Base-by-base conservation (phyloP, 2,888 invertebrate genomes). In the Acrocera orbiculus region DNA sequence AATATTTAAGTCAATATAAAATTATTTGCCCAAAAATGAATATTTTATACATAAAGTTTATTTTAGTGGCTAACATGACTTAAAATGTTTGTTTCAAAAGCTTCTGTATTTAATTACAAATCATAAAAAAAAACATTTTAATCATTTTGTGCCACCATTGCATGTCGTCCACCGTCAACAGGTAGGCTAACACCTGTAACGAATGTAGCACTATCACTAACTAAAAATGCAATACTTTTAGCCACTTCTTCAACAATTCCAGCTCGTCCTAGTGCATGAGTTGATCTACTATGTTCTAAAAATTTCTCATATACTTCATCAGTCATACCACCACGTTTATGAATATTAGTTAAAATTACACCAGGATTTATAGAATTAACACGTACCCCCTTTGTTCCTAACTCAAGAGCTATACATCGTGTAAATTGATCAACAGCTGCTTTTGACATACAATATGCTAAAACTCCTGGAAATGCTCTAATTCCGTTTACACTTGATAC, bases 361-460 rank as follows among this genome's bases (percentile, higher is more conserved):
- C 93, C 95, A 24, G 93, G 93, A 59, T 89, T 89, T 0, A 92
- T 87, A 33, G 80, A 70, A 56, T 93, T 93, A 0, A 86, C 86
- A 19, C 92, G 66, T 1, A 92, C 81, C 41, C 76, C 72, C 52
- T 79, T 79, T 0, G 67, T 48, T 16, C 74, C 85, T 35, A 86
- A 59, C 49, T 86, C 93, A 16, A 96, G 58, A 6, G 95, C 89
- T 4, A 76, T 67, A 53, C 90, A 90, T 51, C 79, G 70, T 0
- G 95, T 96, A 45, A 96, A 76, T 53, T 95, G 93, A 62, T 96
- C 95, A 6, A 95, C 57, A 5, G 90, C 89, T 26, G 87, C 68
- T 64, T 96, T 96, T 5, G 89, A 87, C 68, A 95, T 77, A 47
- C 76, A 77, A 55, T 96, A 96, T 1, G 89, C 77, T 34, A 92